Conservation (phyloP, 2,113 vertebrate genomes). For the Oreochromis tanganicae region DNA sequence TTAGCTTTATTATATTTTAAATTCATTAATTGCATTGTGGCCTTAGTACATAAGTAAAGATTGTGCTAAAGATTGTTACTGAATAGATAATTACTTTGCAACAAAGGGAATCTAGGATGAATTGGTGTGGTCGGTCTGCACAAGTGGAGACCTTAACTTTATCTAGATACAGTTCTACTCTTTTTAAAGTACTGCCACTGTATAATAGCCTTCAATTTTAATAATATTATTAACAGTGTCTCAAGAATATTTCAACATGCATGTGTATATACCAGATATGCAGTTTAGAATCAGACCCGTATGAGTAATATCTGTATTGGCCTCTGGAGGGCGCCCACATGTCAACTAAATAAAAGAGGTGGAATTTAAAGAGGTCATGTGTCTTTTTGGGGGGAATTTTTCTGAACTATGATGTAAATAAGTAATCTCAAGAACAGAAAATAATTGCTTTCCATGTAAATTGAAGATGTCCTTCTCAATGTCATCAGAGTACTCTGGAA, state of each 20-base stretch:
- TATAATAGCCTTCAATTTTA: not conserved
- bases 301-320: not conserved
- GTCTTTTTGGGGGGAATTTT: not conserved
- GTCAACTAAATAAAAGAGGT: not conserved
- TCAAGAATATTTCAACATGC: not conserved
- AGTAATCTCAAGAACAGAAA: not conserved
- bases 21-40: not conserved
- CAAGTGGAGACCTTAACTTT: fast-evolving
- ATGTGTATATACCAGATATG: too few species aligned
- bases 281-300: not conserved
- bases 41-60: not conserved
- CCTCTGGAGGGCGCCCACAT: not conserved
- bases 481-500: not conserved
- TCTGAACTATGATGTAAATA: not conserved
- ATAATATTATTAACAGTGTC: not conserved
- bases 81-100: not conserved
- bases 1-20: not conserved
- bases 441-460: not conserved
- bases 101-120: not conserved
- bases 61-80: not conserved
- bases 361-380: not conserved
- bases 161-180: not conserved
- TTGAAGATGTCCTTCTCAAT: not conserved
- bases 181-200: not conserved
- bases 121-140: not conserved